Base-by-base conservation (phyloP, 2,113 vertebrate genomes). In the Chlamydotis undulata region DNA sequence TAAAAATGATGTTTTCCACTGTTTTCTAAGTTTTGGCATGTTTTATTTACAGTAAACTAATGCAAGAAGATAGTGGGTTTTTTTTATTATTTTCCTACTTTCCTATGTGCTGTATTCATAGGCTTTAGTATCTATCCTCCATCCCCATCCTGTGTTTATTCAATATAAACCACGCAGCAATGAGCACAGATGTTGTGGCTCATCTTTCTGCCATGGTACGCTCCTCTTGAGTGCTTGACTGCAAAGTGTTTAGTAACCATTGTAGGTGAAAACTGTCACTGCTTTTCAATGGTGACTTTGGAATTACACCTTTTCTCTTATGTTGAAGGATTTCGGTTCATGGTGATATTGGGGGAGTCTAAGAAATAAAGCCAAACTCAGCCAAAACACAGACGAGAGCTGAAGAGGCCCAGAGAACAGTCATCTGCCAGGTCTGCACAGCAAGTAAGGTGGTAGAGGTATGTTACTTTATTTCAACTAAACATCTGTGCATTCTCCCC, bases 21-120 rank as follows among this genome's bases (percentile, higher is more conserved):
- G 12, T 55, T 89, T 93, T 53, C 26, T 26, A 35, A 74, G 21
- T 75, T 85, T 56, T 41, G 61, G 18, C 8, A 9, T 81, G 18
- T 59, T 93, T 90, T 90, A 71, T 93, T 93, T 78, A 77, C 14
- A 90, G 14, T 28, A 47, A 82, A 79, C 88, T 50, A 84, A 93
- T 91, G 45, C 37, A 85, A 82, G 52, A 78, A 81, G 26, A 14
- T 60, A 28, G 26, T n/a, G 6, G 35, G 6, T 35, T 35, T 35
- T 35, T 35, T 0, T 1, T 63, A 88, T 67, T 85, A 28, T 96
- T 90, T 87, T 50, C 24, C 19, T 70, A 0, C 45, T 70, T 85
- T 68, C 7, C 29, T 83, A 11, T 73, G 19, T 86, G 90, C 41
- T 50, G 4, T 56, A 25, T 83, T 85, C 45, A 56, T 52, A 65